Conservation (phyloP, 1,140 invertebrate species). For the Nasonia giraulti region DNA sequence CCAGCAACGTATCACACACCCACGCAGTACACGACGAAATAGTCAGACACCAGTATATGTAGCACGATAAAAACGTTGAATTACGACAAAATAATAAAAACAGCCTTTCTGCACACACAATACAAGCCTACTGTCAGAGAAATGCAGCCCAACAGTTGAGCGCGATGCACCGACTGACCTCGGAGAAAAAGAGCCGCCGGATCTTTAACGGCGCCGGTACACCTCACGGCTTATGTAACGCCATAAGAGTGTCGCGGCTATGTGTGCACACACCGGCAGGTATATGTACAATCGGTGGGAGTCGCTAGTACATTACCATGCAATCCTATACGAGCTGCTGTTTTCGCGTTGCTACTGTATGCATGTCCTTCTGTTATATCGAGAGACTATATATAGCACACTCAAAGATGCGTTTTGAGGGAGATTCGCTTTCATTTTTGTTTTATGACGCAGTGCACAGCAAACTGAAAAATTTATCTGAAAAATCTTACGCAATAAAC, state of each 20-base stretch:
- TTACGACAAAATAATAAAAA: too few relatives aligned
- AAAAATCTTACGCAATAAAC: slow-evolving; percentile 77
- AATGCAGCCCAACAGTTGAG: neutral
- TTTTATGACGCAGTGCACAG: too few relatives aligned
- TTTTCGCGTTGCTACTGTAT: too few relatives aligned
- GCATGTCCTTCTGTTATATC: too few relatives aligned
- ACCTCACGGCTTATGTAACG: slow-evolving; percentile 7
- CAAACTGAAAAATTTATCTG: neutral
- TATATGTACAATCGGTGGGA: neutral
- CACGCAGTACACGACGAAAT: too few relatives aligned
- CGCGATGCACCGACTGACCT: slow-evolving; percentile 24
- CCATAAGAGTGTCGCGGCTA: neutral
- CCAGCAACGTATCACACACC: too few relatives aligned
- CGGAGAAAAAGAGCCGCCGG: neutral
- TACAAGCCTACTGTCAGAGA: neutral
- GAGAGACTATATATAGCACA: too few relatives aligned
- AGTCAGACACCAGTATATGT: too few relatives aligned
- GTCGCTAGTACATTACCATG: neutral
- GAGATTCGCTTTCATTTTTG: too few relatives aligned
- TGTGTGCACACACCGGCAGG: neutral
- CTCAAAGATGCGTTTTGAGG: too few relatives aligned
- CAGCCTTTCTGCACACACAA: too few relatives aligned
- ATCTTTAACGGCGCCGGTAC: neutral
- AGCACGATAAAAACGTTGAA: too few relatives aligned
- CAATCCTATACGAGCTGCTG: neutral